Evolutionary conservation across 1,140 invertebrate species (phyloP), one percentile per base, ranked within the genome.

Genomic region (Drosophila sturtevanti): DNA sequence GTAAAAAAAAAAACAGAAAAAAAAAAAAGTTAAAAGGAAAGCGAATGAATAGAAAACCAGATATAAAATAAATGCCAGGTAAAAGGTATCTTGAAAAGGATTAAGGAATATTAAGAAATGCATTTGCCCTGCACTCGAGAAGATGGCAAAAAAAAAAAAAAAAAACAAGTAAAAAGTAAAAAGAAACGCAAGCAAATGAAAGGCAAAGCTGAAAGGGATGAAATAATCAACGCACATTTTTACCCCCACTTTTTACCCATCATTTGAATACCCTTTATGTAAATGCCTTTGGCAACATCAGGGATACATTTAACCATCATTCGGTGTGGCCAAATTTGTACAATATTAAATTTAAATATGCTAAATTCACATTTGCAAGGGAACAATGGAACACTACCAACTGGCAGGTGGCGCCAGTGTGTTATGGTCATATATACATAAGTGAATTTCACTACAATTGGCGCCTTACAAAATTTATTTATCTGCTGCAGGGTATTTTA

Each of bases 31-130:
- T 4, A 9, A 58, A 41, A 16, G 27, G 27, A 31, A 61, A 44
- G n/a, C 9, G 31, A 38, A 56, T 75, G 68, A 81, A 86, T 81
- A 56, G 72, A 55, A 62, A 63, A 14, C 27, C 31, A 51, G 44
- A 16, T 41, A 22, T 38, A 51, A 60, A 60, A 21, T 21, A 59
- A 34, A 66, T 51, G 11, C 41, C 44, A 54, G 31, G 48, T 7
- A 31, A 52, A 9, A 21, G 18, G 41, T 35, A 51, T 65, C 60
- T 63, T 60, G 52, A 66, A 73, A 73, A 63, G 71, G 60, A 70
- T 68, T 76, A 75, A 72, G 62, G 60, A 79, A 86, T 81, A 86
- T 87, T 69, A 72, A 62, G 62, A 69, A 76, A 75, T 86, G 77
- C 70, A 86, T 67, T 78, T 71, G 41, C 41, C 18, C 9, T 44